Evolutionary conservation across 2,797 vertebrate species (phyloP), one percentile per base, ranked within the genome.

Genomic region (Premnoplex brunnescens): DNA sequence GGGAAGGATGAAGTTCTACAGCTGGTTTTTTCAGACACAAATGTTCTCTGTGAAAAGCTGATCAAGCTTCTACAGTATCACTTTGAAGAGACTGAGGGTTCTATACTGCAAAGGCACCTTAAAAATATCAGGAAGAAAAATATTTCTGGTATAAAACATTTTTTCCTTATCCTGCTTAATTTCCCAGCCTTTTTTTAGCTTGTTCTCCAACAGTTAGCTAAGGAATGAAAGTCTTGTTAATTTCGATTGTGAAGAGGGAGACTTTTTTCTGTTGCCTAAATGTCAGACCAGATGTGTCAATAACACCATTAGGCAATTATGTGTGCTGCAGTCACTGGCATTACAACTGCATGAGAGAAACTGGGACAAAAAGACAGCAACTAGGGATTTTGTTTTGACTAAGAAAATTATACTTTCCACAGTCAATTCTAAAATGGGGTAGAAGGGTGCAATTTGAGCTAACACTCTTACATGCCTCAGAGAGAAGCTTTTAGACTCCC

Each of bases 331-430:
- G 78, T 68, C 76, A 54, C 54, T 64, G 41, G 41, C 72, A 51
- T 52, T 44, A 55, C 83, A 17, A 7, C 37, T 49, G 28, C 36
- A 41, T 2, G 2, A 74, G 36, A 85, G 55, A 85, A 92, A 91
- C 36, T 48, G 59, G 56, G 60, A 48, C 58, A 88, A 81, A 93
- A 95, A 86, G 41, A 60, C 36, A 59, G 82, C 52, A 91, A 8
- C 41, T 24, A 48, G 19, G 54, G 86, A 77, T 86, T 94, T 80
- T 94, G 72, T 88, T 95, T 89, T 75, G 56, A 78, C 93, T 73
- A 79, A 74, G 82, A n/a, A 59, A 94, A 93, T 12, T 10, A 81
- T 52, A 34, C 73, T 91, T 94, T 80, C 59, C 55, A 78, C 32
- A 12, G 91, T 59, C 88, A 80, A 52, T 91, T 86, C 28, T 44